These are phyloP conservation scores for Drosophila mercatorum DNA, from an alignment of 2,888 invertebrate species.

Conservation along the genomic window DNA sequence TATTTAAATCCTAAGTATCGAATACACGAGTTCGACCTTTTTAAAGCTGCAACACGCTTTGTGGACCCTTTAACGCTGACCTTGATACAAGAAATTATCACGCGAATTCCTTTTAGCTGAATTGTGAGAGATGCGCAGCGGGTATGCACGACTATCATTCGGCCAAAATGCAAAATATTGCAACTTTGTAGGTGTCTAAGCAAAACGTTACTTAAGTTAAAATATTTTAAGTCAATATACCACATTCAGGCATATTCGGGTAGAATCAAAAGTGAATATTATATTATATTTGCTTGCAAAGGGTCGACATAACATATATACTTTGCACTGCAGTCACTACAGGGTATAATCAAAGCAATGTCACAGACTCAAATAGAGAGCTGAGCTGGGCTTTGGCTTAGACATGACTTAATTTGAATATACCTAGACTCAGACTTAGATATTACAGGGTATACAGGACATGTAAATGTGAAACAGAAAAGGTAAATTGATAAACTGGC, in stretches of 20 bases:
- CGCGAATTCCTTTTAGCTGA: not conserved
- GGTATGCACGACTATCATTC: not conserved
- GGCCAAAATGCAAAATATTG: not conserved
- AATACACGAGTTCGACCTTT: too few species aligned
- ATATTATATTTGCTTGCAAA: too few species aligned
- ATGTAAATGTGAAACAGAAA: not conserved
- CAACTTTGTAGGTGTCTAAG: not conserved
- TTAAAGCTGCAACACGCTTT: not conserved
- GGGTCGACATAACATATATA: too few species aligned
- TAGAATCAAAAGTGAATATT: too few species aligned
- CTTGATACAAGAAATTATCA: not conserved
- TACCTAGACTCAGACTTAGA: too few species aligned
- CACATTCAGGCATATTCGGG: not conserved
- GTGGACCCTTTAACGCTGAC: too few species aligned
- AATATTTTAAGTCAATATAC: not conserved
- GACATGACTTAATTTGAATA: too few species aligned
- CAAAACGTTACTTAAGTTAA: too few species aligned
- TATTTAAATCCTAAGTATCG: not conserved
- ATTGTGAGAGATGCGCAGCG: not conserved
- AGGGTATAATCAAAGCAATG: not conserved
- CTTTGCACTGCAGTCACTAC: not conserved
- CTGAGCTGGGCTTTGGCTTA: too few species aligned
- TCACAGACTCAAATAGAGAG: too few species aligned
- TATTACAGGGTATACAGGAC: too few species aligned
- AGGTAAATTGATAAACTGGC: not conserved